phyloP scores from a whole-genome alignment of 2,113 vertebrate genomes.

The Romanogobio albipinnatus region DNA sequence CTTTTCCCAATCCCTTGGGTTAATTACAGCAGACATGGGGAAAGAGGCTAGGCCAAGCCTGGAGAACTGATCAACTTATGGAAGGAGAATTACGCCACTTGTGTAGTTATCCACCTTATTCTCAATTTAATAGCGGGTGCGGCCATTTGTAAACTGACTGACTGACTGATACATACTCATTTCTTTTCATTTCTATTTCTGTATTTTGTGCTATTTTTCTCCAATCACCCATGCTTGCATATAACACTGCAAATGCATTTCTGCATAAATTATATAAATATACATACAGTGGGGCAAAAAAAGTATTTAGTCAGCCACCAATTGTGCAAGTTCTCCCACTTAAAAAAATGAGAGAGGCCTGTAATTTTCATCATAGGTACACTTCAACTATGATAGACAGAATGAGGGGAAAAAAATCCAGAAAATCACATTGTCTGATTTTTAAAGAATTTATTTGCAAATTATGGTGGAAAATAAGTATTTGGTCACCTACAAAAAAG shows the following conservation, averaged over 20 bases:
- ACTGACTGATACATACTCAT: not conserved
- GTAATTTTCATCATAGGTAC: no score
- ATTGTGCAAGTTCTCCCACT: no score
- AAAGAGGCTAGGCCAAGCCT: constrained; percentile 22
- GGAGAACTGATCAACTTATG: constrained; percentile 8
- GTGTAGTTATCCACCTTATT: not conserved
- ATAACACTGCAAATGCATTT: no score
- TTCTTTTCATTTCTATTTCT: not conserved
- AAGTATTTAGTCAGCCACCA: no score
- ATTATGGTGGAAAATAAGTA: no score
- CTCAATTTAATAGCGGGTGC: not conserved
- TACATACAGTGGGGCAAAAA: not conserved
- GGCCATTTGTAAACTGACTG: not conserved
- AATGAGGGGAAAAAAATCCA: no score
- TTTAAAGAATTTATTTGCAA: no score
- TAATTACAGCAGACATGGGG: constrained; percentile 52
- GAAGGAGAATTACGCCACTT: not conserved
- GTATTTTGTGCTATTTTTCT: not conserved
- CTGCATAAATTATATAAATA: not conserved
- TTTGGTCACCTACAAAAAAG: no score
- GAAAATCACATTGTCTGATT: no score
- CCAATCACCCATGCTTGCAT: not conserved
- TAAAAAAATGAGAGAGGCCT: no score
- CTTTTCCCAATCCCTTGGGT: constrained; percentile 26
- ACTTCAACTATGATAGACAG: no score